Evolutionary conservation across 2,797 vertebrate species (phyloP), one percentile per base, ranked within the genome.

Genomic region (Sebastes nivosus): DNA sequence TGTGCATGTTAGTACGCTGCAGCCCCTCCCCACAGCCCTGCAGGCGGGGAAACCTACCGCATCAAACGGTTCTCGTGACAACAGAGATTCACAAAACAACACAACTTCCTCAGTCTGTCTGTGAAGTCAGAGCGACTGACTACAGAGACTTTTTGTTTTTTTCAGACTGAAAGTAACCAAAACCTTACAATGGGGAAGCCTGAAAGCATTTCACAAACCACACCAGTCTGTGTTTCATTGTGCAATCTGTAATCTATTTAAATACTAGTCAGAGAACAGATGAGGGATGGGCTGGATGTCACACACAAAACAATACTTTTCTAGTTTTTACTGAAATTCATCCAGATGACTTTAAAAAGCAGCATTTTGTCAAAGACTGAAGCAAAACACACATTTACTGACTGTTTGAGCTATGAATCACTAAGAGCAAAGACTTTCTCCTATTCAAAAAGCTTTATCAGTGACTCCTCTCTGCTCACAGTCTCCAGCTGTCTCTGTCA

Each of bases 31-130:
- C 18, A 61, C 6, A 66, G 58, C 65, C 25, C 65, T 57, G 75
- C 68, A 63, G 58, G 67, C 36, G 1, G 11, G 58, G 34, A 54
- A 78, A 7, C 74, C 6, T n/a, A 22, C 64, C 22, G 12, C 82
- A 86, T 69, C 81, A 63, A 66, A 75, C 20, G 0, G 67, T 55
- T 65, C 66, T 85, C 87, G 57, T 90, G 87, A 69, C 81, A 83
- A 85, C 76, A 14, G 38, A 71, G 34, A 63, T 70, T 77, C 73
- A 87, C 11, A 30, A 67, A 24, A 67, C 74, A 63, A 30, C 75
- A 38, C 63, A 29, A 80, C 84, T 88, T 88, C 90, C 79, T 68
- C 66, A 27, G 16, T 64, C 57, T 22, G 63, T 27, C n/a, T 38
- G 9, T 42, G 36, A 22, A 60, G 42, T 12, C 12, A 60, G 9